Conservation (phyloP, 1,140 invertebrate species). For the Zaprionus inermis region DNA sequence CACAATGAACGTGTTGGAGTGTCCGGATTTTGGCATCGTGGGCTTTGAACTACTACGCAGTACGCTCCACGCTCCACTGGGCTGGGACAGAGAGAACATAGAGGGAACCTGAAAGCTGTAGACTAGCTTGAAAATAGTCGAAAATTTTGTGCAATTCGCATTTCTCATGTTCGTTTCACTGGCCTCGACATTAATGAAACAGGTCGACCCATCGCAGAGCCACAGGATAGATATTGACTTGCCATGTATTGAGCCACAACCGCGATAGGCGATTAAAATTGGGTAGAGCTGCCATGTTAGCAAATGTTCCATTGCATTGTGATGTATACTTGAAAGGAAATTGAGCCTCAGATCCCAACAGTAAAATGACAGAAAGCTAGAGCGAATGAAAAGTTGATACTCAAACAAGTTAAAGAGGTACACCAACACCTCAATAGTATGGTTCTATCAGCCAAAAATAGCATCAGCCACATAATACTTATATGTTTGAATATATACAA, state of each 20-base stretch:
- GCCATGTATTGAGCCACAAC: conserved; percentile 7
- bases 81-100: conserved; percentile 16
- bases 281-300: neutral
- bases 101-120: neutral
- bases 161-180: conserved; percentile 47
- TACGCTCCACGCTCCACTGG: conserved; percentile 23
- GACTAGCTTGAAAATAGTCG: neutral
- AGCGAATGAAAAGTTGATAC: conserved; percentile 10
- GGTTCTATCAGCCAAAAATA: conserved; percentile 53
- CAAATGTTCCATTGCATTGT: neutral
- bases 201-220: conserved; percentile 40
- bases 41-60: conserved; percentile 32
- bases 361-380: neutral
- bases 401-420: conserved; percentile 30
- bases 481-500: neutral
- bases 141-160: neutral
- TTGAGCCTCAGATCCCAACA: neutral
- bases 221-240: conserved; percentile 18
- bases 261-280: conserved; percentile 23
- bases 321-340: neutral
- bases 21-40: conserved; percentile 16
- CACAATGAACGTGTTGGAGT: conserved; percentile 23
- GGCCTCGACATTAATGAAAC: conserved; percentile 57
- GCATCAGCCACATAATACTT: neutral
- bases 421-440: conserved; percentile 35